Evolutionary conservation across 2,113 vertebrate genomes (phyloP).

Genomic region (Zosterops japonicus): DNA sequence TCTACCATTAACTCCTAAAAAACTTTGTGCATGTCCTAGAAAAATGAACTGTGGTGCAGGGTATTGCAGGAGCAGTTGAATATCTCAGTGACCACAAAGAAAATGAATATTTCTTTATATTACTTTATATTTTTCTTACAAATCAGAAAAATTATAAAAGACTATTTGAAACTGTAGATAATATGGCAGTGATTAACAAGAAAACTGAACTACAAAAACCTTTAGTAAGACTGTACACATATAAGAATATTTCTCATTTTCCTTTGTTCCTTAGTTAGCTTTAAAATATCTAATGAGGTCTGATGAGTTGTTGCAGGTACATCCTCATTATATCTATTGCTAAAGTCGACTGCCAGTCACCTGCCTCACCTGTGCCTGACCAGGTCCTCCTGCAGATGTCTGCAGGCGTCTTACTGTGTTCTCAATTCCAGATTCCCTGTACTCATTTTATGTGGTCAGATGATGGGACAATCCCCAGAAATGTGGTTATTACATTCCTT

Average conservation of each 20-base stretch:
- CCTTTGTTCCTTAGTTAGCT: neutral
- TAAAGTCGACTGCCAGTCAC: neutral
- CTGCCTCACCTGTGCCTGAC: neutral
- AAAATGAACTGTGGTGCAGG: neutral
- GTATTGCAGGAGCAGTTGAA: neutral
- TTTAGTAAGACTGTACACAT: neutral
- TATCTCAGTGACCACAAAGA: neutral
- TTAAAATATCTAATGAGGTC: neutral
- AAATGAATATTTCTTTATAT: neutral
- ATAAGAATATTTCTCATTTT: neutral
- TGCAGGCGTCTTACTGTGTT: accelerated
- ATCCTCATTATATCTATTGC: neutral
- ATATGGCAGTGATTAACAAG: accelerated
- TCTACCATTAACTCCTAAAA: neutral
- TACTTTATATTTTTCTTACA: neutral
- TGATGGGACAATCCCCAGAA: neutral
- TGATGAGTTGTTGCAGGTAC: neutral
- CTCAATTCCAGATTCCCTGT: neutral
- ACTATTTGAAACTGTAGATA: neutral
- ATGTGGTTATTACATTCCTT: neutral
- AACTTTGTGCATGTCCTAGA: neutral
- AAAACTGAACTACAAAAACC: neutral
- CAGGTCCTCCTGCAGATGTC: neutral
- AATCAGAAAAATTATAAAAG: neutral
- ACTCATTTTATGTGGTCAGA: neutral